These are phyloP conservation scores for Pseudotriccus pelzelni DNA, from an alignment of 2,797 vertebrate genomes.

Conservation along the genomic window DNA sequence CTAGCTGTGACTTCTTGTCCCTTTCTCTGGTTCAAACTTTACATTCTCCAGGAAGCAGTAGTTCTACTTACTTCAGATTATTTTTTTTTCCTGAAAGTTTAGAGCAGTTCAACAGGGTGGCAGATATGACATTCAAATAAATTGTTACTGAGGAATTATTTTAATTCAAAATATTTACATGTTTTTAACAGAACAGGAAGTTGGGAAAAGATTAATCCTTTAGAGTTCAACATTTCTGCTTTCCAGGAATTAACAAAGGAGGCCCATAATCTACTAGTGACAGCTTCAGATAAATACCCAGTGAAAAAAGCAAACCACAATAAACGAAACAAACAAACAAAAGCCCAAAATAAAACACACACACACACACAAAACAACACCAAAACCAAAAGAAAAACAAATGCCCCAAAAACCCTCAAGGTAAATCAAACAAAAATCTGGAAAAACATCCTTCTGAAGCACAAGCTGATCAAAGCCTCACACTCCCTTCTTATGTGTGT, in stretches of 20 bases:
- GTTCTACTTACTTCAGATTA: not conserved
- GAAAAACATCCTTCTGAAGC: not conserved
- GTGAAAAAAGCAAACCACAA: not conserved
- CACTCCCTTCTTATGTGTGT: not conserved
- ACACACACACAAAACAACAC: not conserved
- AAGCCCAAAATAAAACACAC: not conserved
- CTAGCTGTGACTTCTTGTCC: not conserved
- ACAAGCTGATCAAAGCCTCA: not conserved
- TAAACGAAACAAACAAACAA: not conserved
- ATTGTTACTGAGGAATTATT: not conserved
- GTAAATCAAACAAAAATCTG: not conserved
- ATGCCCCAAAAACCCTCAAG: not conserved
- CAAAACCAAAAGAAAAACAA: not conserved
- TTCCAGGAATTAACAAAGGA: slow-evolving; percentile 1
- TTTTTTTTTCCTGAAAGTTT: not conserved
- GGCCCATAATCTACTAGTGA: not conserved
- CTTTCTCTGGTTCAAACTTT: not conserved
- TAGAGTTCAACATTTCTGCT: not conserved
- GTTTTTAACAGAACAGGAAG: not conserved
- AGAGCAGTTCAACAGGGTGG: not conserved
- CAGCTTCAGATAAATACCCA: not conserved
- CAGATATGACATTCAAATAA: not conserved
- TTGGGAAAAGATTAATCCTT: not conserved
- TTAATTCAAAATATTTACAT: not conserved
- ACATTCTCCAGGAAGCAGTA: not conserved